Conservation (phyloP, 2,888 invertebrate genomes). For the Bhutanitis thaidina region DNA sequence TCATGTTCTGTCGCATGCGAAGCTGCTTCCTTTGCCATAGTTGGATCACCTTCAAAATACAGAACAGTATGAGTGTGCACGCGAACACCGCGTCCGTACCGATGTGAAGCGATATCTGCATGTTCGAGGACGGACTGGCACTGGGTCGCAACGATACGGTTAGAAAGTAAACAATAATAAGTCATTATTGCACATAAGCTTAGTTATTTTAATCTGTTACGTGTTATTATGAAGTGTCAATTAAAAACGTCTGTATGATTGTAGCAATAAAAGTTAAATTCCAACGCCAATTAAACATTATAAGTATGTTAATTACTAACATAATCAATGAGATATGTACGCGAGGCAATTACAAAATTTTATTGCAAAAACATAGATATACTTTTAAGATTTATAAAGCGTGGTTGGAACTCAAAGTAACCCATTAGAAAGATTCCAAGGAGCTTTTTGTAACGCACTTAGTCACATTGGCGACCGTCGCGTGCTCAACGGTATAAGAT, state of each 20-base stretch:
- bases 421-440: too few species aligned
- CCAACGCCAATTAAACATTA: background rate
- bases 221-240: background rate
- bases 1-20: slow-evolving; percentile 97
- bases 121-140: slow-evolving; percentile 13
- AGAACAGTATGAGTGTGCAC: slow-evolving; percentile 23
- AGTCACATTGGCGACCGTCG: too few species aligned
- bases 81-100: slow-evolving; percentile 12
- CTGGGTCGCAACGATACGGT: background rate
- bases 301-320: background rate
- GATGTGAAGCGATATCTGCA: slow-evolving; percentile 19
- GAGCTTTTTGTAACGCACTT: too few species aligned
- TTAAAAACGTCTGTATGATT: background rate
- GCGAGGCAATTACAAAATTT: too few species aligned
- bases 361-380: too few species aligned
- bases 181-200: background rate
- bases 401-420: too few species aligned
- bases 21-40: slow-evolving; percentile 98
- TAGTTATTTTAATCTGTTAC: slow-evolving; percentile 4
- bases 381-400: too few species aligned
- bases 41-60: slow-evolving; percentile 81
- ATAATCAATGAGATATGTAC: too few species aligned
- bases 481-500: too few species aligned
- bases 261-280: slow-evolving; percentile 8
- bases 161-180: slow-evolving; percentile 13